Conservation (phyloP, 2,797 vertebrate species). For the Ptychobarbus kaznakovi region DNA sequence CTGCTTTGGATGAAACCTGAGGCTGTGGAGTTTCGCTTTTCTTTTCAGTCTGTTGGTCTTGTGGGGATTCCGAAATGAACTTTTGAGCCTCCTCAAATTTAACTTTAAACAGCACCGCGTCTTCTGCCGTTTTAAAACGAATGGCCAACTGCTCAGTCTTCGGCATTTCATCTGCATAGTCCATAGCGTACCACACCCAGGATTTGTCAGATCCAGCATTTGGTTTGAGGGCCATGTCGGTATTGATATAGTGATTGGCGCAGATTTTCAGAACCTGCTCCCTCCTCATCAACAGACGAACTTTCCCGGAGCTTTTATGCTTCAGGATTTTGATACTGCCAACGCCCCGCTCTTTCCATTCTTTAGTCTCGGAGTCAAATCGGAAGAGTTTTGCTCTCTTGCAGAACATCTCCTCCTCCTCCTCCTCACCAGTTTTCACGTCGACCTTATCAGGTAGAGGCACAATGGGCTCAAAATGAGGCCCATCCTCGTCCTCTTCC, state of each 20-base stretch:
- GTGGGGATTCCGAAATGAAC: slow-evolving; percentile 69
- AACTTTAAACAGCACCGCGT: slow-evolving; percentile 90
- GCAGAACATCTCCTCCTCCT: slow-evolving; percentile 96
- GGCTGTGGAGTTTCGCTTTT: slow-evolving; percentile 62
- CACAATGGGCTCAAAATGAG: slow-evolving; percentile 98
- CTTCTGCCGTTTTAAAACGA: slow-evolving; percentile 95
- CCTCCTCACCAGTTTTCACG: slow-evolving; percentile 97
- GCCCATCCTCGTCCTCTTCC: slow-evolving; percentile 96
- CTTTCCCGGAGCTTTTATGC: slow-evolving; percentile 91
- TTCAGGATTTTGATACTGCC: slow-evolving; percentile 95
- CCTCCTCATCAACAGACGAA: slow-evolving; percentile 94
- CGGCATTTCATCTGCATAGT: slow-evolving; percentile 94
- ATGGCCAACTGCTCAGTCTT: slow-evolving; percentile 95
- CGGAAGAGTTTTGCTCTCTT: slow-evolving; percentile 94
- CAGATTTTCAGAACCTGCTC: slow-evolving; percentile 98
- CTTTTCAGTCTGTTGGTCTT: slow-evolving; percentile 54
- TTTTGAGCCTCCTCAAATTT: slow-evolving; percentile 93
- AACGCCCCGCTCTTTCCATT: slow-evolving; percentile 97
- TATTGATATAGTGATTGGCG: slow-evolving; percentile 96
- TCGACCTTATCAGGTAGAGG: slow-evolving; percentile 97
- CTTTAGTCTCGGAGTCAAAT: slow-evolving; percentile 92
- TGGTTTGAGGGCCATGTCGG: slow-evolving; percentile 91
- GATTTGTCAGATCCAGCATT: slow-evolving; percentile 94
- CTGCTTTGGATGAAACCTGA: slow-evolving; percentile 58
- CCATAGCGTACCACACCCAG: slow-evolving; percentile 96